Evolutionary conservation across 2,888 invertebrate genomes (phyloP).

Genomic region (Dilophus febrilis): DNA sequence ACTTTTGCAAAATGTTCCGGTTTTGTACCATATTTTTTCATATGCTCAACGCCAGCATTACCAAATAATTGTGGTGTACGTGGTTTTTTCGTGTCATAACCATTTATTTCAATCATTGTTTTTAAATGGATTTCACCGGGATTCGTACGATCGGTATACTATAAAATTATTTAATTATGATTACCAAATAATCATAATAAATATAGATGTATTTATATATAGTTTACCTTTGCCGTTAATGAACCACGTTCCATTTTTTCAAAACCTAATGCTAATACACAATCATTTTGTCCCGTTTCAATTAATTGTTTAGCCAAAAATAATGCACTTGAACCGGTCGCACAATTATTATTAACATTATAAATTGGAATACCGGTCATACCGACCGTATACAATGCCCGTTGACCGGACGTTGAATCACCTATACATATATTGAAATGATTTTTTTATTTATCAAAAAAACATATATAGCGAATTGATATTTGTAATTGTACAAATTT

Average conservation of each 20-base stretch:
- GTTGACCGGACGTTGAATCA: constrained; percentile 89
- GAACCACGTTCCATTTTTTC: constrained; percentile 97
- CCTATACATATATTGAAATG: constrained; percentile 39
- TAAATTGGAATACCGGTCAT: constrained; percentile 93
- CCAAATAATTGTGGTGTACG: constrained; percentile 92
- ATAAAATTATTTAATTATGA: constrained; percentile 10
- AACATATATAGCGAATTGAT: no score
- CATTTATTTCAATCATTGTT: constrained; percentile 54
- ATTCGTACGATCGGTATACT: constrained; percentile 67
- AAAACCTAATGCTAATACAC: constrained; percentile 86
- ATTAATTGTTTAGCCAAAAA: constrained; percentile 80
- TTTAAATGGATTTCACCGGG: constrained; percentile 76
- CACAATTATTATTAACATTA: constrained; percentile 98
- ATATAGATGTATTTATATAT: neutral
- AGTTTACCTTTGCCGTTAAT: constrained; percentile 39
- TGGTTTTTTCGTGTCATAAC: constrained; percentile 60
- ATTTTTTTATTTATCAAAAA: no score
- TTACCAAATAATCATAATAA: neutral
- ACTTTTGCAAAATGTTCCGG: constrained; percentile 92
- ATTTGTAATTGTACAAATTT: neutral
- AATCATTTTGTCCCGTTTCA: constrained; percentile 73
- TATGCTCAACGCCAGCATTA: constrained; percentile 89
- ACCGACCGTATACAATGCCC: constrained; percentile 85
- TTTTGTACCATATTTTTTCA: constrained; percentile 63
- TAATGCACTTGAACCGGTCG: constrained; percentile 88